Percentiles rank a stretch among this genome's conserved stretches.
Conservation (phyloP, 2,113 vertebrate species). For the Corydoras maculifer region DNA sequence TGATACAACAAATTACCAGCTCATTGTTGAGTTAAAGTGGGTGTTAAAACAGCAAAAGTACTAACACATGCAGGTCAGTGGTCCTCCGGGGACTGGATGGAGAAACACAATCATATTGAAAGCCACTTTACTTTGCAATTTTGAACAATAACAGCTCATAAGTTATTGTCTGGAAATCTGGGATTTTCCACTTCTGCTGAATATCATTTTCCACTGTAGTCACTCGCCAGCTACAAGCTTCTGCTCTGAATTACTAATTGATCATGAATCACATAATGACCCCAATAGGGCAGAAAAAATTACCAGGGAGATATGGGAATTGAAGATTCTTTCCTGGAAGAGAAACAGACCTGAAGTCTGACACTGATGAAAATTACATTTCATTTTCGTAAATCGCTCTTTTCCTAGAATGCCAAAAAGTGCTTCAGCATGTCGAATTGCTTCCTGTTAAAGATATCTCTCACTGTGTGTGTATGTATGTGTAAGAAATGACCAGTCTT, state of each 20-base stretch:
- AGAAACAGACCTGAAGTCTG: not conserved
- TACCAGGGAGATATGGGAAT: not conserved
- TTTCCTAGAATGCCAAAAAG: not conserved
- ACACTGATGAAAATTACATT: constrained; percentile 10
- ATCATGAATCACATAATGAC: not conserved
- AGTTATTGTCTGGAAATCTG: constrained; percentile 13
- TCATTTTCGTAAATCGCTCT: not conserved
- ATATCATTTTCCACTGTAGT: not conserved
- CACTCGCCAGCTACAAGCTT: not conserved
- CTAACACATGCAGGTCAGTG: too few relatives aligned
- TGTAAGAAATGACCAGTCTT: not conserved
- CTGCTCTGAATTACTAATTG: not conserved
- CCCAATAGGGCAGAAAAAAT: not conserved
- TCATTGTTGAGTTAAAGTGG: too few relatives aligned
- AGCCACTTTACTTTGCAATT: not conserved
- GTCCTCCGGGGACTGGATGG: too few relatives aligned
- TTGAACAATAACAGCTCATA: constrained; percentile 5
- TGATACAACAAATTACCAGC: too few relatives aligned
- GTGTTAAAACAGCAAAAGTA: too few relatives aligned
- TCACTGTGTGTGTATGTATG: not conserved
- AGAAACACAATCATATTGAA: not conserved
- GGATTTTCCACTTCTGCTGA: constrained; percentile 29
- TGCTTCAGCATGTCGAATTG: not conserved
- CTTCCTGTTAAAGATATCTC: not conserved
- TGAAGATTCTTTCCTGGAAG: not conserved